A percentile compares a stretch with the other conserved stretches of the same genome.
Conservation (phyloP, 1,140 invertebrate genomes). For the Nomia melanderi region DNA sequence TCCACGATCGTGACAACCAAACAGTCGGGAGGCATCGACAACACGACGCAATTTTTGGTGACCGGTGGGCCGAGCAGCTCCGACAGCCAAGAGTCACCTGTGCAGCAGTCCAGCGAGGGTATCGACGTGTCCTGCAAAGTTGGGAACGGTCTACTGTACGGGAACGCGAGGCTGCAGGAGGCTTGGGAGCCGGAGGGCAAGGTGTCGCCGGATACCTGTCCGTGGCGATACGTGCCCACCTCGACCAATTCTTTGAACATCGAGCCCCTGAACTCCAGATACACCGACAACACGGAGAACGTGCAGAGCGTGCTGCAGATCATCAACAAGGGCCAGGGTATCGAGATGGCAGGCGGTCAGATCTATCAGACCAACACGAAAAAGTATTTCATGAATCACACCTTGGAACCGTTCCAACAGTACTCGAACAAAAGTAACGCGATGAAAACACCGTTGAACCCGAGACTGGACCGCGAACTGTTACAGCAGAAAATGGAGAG, state of each 20-base stretch:
- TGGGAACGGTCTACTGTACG: constrained; percentile 76
- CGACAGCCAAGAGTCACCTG: constrained; percentile 68
- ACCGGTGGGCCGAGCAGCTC: constrained; percentile 63
- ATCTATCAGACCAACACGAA: constrained; percentile 74
- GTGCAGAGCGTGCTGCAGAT: constrained; percentile 77
- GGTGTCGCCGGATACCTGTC: constrained; percentile 77
- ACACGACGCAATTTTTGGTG: constrained; percentile 67
- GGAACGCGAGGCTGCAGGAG: constrained; percentile 78
- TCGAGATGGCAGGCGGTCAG: constrained; percentile 74
- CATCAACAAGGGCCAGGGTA: constrained; percentile 77
- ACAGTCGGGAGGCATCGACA: constrained; percentile 65
- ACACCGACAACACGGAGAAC: constrained; percentile 68
- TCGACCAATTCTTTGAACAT: constrained; percentile 70
- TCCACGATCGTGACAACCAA: constrained; percentile 61
- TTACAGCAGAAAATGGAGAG: constrained; percentile 74
- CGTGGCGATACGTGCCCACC: constrained; percentile 77
- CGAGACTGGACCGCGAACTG: constrained; percentile 70
- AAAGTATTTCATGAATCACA: constrained; percentile 79
- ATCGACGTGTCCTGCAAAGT: constrained; percentile 72
- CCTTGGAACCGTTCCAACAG: constrained; percentile 74
- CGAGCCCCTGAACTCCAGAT: constrained; percentile 66
- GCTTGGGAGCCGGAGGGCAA: constrained; percentile 79
- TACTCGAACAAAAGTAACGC: constrained; percentile 70
- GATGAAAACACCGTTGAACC: constrained; percentile 63
- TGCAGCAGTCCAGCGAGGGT: constrained; percentile 62